Evolutionary conservation across 2,113 vertebrate species (phyloP).

Genomic region (Spilogale gracilis): DNA sequence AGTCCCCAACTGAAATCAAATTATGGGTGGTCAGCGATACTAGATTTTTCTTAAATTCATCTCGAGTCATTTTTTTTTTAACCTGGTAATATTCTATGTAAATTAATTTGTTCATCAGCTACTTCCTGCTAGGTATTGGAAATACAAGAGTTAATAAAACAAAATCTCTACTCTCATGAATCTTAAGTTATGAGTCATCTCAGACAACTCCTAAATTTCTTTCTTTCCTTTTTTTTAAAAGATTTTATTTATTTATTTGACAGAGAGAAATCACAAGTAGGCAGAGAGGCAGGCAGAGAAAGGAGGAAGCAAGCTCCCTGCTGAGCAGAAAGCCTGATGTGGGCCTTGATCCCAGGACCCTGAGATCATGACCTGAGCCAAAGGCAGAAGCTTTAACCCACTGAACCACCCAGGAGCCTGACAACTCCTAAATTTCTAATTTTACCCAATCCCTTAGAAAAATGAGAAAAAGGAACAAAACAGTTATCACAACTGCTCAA

Average conservation of each 20-base stretch:
- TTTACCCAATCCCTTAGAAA: slow-evolving; percentile 30
- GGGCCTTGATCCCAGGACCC: too few species aligned
- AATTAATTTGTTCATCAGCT: neutral
- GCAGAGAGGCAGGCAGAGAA: too few species aligned
- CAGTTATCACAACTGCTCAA: neutral
- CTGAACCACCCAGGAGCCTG: too few species aligned
- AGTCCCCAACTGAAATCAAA: neutral
- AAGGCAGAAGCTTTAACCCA: too few species aligned
- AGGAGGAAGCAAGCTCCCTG: too few species aligned
- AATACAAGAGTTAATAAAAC: neutral
- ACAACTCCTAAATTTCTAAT: slow-evolving; percentile 12
- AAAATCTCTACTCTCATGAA: neutral
- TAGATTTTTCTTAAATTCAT: slow-evolving; percentile 11
- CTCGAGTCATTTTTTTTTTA: neutral
- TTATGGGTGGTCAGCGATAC: neutral
- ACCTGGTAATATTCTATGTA: neutral
- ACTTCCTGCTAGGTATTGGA: neutral
- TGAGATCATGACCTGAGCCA: too few species aligned
- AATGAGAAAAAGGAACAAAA: neutral
- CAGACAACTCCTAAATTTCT: neutral
- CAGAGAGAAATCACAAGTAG: too few species aligned
- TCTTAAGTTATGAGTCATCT: neutral
- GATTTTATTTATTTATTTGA: too few species aligned
- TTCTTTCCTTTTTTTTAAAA: too few species aligned
- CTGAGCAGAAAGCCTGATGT: too few species aligned